These are phyloP conservation scores for Harpalus rufipes DNA, from an alignment of 2,888 invertebrate genomes.

Conservation along the genomic window DNA sequence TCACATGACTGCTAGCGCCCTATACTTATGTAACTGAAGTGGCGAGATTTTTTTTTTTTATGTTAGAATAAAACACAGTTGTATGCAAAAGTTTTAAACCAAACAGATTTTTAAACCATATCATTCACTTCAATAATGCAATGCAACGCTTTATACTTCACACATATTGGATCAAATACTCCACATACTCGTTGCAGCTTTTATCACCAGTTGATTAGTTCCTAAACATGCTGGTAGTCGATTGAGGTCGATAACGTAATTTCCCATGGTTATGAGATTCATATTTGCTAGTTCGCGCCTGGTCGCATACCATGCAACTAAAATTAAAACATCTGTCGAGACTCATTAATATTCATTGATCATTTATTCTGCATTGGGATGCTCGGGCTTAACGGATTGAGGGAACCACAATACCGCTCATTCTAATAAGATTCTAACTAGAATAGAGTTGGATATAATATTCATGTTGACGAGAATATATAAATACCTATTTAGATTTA, in stretches of 20 bases:
- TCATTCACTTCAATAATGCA: too few relatives aligned
- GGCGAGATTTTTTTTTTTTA: too few relatives aligned
- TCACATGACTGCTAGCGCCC: too few relatives aligned
- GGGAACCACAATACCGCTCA: constrained; percentile 1
- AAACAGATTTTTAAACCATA: too few relatives aligned
- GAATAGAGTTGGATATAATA: background rate
- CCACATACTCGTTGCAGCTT: background rate
- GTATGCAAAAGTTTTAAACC: too few relatives aligned
- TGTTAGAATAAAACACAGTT: too few relatives aligned
- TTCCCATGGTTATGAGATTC: constrained; percentile 40
- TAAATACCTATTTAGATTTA: too few relatives aligned
- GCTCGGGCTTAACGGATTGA: constrained; percentile 50
- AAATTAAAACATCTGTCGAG: constrained; percentile 57
- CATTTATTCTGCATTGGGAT: constrained; percentile 44
- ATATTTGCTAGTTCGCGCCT: constrained; percentile 44
- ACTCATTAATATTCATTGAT: constrained; percentile 57
- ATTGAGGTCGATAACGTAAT: constrained; percentile 37
- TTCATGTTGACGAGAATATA: too few relatives aligned
- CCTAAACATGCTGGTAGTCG: background rate
- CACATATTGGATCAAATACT: too few relatives aligned
- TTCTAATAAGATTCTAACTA: background rate
- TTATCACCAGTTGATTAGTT: background rate
- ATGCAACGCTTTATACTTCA: too few relatives aligned
- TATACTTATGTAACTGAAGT: too few relatives aligned
- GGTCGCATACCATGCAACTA: constrained; percentile 21